Conservation (phyloP, 2,888 invertebrate species). For the Petrophora chlorosata region DNA sequence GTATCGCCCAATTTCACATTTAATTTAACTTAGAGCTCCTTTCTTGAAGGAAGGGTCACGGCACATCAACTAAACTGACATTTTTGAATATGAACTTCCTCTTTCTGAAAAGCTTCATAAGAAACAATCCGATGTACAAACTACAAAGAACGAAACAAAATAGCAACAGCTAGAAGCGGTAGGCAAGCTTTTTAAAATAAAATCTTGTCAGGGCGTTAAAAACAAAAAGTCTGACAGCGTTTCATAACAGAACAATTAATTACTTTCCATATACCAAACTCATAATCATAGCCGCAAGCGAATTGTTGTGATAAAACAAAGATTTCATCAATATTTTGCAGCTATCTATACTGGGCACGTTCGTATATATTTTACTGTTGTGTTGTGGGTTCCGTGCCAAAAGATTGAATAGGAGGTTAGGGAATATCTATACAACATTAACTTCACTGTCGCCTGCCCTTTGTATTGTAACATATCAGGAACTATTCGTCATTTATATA, state of each 20-base stretch:
- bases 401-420: slow-evolving; percentile 14
- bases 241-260: neutral
- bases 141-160: too few relatives aligned
- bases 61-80: too few relatives aligned
- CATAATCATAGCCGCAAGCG: neutral
- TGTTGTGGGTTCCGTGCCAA: slow-evolving; percentile 16
- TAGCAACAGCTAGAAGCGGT: too few relatives aligned
- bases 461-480: slow-evolving; percentile 11
- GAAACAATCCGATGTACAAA: too few relatives aligned
- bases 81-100: too few relatives aligned
- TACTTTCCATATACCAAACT: neutral
- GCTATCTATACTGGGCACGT: slow-evolving; percentile 21
- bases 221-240: neutral
- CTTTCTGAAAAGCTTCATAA: too few relatives aligned
- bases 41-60: too few relatives aligned
- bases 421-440: slow-evolving; percentile 15
- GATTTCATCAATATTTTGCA: slow-evolving; percentile 17
- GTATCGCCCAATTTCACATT: too few relatives aligned
- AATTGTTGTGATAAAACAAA: slow-evolving; percentile 16
- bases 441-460: slow-evolving; percentile 7
- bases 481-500: slow-evolving; percentile 11
- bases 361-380: slow-evolving; percentile 14
- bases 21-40: too few relatives aligned
- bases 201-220: too few relatives aligned
- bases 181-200: too few relatives aligned